Base-by-base conservation (phyloP, 23 tunicate species). In the Aplidium turbinatum region DNA sequence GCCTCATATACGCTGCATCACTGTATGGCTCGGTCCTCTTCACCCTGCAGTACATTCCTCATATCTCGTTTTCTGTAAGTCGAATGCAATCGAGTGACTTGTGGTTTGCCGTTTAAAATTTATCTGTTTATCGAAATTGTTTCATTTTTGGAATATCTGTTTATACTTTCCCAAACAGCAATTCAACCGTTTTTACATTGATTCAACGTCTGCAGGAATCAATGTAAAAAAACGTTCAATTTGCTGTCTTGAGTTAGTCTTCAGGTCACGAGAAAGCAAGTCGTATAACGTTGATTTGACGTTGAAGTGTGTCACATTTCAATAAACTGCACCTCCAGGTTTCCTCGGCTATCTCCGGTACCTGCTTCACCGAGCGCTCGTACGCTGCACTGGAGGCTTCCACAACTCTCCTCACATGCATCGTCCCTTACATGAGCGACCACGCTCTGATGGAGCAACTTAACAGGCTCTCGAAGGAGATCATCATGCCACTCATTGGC, bases 11-110 rank as follows among this genome's bases (percentile, higher is more conserved):
- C 52, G 81, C 86, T 71, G 81, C 89, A 9, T 47, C 83, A 21
- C 34, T 78, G 53, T 91, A 78, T 75, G 97, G 97, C 1, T 25
- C 86, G 36, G 68, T 83, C 0, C 55, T 77, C 20, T 47, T 84
- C 18, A 81, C 87, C 7, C 35, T 84, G 75, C 90, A 84, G 45
- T 91, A 84, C 40, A 68, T 91, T 28, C 86, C 97, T 0, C 81
- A 83, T 57, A 60, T 79, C 31, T 58, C 90, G 0, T 51, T 57
- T 38, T 66, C 76, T 19, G 96, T 88, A 35, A 51, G 90, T 84
- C 1, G n/a, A n/a, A n/a, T n/a, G n/a, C n/a, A n/a, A n/a, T n/a
- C n/a, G n/a, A n/a, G n/a, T n/a, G n/a, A n/a, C n/a, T n/a, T n/a
- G n/a, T n/a, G n/a, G n/a, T 57, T 25, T 20, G 64, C 27, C 27